Evolutionary conservation across 2,888 invertebrate species (phyloP), one percentile per base, ranked within the genome.

Genomic region (Caenorhabditis imperialis): DNA sequence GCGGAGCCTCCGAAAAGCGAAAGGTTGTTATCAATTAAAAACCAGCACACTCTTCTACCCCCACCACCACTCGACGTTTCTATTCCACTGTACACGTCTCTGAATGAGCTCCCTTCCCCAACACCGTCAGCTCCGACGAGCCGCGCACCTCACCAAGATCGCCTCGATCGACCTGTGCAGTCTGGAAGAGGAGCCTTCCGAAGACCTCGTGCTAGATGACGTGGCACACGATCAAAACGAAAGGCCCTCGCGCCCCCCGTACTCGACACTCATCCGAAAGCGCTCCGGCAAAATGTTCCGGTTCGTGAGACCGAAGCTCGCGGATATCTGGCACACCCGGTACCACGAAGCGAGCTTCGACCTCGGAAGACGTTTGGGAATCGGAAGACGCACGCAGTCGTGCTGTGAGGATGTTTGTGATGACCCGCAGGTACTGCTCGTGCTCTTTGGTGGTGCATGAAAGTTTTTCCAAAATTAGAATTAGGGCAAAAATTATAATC

Each of bases 271-370:
- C 20, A 74, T 74, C 16, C 55, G 67, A 7, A 74, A 74, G 20
- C 23, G 63, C 18, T 40, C 42, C 22, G 54, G 60, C 2, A 62
- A 63, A 18, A 27, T 27, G 42, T 33, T 60, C 18, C 20, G 54
- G 18, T 58, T 73, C 18, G 57, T 60, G 10, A 51, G 62, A 3
- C 74, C 74, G n/a, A 75, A 75, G 18, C 18, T 75, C n/a, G 74
- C 75, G 1, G 75, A 75, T 25, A 42, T 63, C 14, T 75, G 75
- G 75, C 75, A 75, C 37, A 48, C 40, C 14, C 42, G 65, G 18
- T 75, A 75, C 54, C 71, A 75, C 23, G 75, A 70, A 18, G 75
- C 75, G 14, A 75, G 75, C 58, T 75, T 70, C 47, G 75, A 75
- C 42, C 44, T 75, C 12, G 75, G 75, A 30, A 42, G 75, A 22